These are phyloP conservation scores for Nephrocerus scutellatus DNA, from an alignment of 2,888 invertebrate genomes.

Conservation along the genomic window DNA sequence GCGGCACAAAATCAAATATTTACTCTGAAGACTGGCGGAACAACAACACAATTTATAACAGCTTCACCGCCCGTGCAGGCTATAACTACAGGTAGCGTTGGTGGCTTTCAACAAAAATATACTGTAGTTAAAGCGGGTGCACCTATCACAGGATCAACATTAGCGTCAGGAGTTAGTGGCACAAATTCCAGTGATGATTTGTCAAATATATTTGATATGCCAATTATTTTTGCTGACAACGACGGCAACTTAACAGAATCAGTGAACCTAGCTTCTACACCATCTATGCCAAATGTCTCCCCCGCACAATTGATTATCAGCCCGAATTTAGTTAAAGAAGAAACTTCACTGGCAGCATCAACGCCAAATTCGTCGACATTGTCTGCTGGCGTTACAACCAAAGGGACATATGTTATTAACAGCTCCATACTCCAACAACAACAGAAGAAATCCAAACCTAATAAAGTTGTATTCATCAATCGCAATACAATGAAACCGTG, in stretches of 20 bases:
- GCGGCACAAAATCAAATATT: conserved; percentile 36
- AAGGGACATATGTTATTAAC: conserved; percentile 36
- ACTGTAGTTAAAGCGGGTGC: conserved; percentile 39
- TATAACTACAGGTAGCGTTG: too few relatives aligned
- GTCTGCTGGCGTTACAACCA: conserved; percentile 10
- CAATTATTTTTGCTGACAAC: conserved; percentile 61
- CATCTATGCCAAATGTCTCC: conserved; percentile 17
- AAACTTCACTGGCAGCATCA: conserved; percentile 15
- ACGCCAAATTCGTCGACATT: conserved; percentile 7
- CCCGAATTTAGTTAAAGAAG: conserved; percentile 40
- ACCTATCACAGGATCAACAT: conserved; percentile 30
- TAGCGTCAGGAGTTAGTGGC: conserved; percentile 17
- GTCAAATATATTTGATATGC: conserved; percentile 58
- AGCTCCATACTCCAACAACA: conserved; percentile 26
- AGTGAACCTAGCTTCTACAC: conserved; percentile 10
- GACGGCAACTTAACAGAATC: conserved; percentile 39
- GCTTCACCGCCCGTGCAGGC: conserved; percentile 24
- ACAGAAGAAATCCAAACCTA: conserved; percentile 27
- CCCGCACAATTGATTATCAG: conserved; percentile 34
- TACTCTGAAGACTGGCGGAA: conserved; percentile 36
- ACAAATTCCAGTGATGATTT: conserved; percentile 43
- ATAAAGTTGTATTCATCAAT: conserved; percentile 45
- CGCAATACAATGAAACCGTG: conserved; percentile 43
- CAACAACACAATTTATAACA: conserved; percentile 36
- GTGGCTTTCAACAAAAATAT: conserved; percentile 37